Evolutionary conservation across 2,797 vertebrate genomes (phyloP), one percentile per base, ranked within the genome.

Genomic region (Serranus cabrilla): DNA sequence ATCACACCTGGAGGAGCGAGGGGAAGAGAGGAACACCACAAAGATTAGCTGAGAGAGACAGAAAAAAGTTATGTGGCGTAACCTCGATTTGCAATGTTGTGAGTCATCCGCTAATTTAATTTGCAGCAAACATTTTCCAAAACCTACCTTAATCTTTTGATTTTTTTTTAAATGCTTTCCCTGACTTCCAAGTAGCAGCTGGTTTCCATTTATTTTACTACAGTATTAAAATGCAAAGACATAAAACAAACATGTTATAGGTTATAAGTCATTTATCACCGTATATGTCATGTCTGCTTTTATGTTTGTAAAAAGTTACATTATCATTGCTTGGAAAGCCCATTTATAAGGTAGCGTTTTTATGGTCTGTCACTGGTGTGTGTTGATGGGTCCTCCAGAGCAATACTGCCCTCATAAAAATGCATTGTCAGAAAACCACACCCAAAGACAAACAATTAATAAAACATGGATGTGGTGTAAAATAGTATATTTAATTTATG

Each of bases 1-100:
- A 99, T 97, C 89, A 98, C 96, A 85, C 97, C 98, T 99, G 76
- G 16, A 69, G 45, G 52, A 77, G 62, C 74, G 1, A 34, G 85
- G 80, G 79, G 17, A 18, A 37, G 9, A 39, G 12, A 49, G 50
- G n/a, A 17, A 64, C 6, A 49, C 18, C 1, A 21, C 18, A 13
- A 27, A 39, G 27, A 13, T 60, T 4, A 14, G 10, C 9, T 21
- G 3, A 31, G 23, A 40, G 39, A 58, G 34, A 47, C 16, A 12
- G 49, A 54, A 1, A 42, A n/a, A 51, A 23, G 52, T 27, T 20
- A 57, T 16, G 9, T 20, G 39, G 21, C 14, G n/a, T 23, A 1
- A 5, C 5, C 31, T 37, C 5, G 0, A 10, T 34, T 20, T 43
- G 2, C 13, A 17, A 27, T 46, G 11, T 54, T 65, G n/a, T 23